Percentiles rank a stretch among this genome's conserved stretches.
phyloP scores from a whole-genome alignment of 2,113 vertebrate species.

The Siniperca chuatsi region DNA sequence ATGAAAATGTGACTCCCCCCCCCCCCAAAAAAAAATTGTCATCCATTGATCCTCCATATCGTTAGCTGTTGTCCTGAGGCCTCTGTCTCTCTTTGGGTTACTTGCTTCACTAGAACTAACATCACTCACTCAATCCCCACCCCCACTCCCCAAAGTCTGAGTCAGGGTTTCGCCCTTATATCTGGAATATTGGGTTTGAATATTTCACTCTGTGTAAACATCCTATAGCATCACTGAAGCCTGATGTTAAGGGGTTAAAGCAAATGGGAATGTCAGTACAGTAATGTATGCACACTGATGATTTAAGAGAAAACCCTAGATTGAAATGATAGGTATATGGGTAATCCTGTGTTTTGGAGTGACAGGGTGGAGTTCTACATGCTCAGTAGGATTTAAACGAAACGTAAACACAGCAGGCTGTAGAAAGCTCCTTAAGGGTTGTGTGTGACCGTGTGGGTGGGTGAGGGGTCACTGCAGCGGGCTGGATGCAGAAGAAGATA shows the following conservation, averaged over 20 bases:
- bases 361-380: neutral
- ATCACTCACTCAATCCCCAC: too few relatives aligned
- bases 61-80: too few relatives aligned
- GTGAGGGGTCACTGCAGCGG: neutral
- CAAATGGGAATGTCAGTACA: neutral
- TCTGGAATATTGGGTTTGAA: neutral
- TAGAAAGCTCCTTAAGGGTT: neutral
- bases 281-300: neutral
- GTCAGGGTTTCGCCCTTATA: too few relatives aligned
- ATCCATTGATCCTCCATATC: too few relatives aligned
- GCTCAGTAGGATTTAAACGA: neutral
- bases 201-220: neutral
- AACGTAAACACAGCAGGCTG: neutral
- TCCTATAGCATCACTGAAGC: neutral
- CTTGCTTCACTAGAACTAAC: too few relatives aligned
- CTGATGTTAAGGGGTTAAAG: neutral
- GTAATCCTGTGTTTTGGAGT: conserved; percentile 2
- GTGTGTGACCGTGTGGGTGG: neutral
- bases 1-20: too few relatives aligned
- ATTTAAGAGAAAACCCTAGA: neutral
- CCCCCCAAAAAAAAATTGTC: too few relatives aligned
- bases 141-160: too few relatives aligned
- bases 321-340: neutral
- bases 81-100: too few relatives aligned
- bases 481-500: neutral